phyloP scores from a whole-genome alignment of 2,888 invertebrate species.

The Girardia tigrina region DNA sequence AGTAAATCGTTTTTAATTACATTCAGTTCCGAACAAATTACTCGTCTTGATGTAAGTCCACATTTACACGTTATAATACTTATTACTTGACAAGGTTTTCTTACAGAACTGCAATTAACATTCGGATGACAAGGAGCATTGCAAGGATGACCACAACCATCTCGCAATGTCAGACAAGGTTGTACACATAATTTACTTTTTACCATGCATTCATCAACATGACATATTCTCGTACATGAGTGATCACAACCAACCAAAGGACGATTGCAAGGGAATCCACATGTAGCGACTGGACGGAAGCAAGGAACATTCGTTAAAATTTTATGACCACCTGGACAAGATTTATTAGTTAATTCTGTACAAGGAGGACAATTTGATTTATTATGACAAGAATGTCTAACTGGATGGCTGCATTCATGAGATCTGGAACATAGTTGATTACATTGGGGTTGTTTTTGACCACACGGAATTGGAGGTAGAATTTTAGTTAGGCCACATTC shows the following conservation, averaged over 20 bases:
- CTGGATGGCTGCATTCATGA: constrained; percentile 68
- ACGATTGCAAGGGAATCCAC: constrained; percentile 72
- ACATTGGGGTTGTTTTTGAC: constrained; percentile 71
- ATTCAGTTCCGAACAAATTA: not conserved
- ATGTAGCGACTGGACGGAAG: constrained; percentile 70
- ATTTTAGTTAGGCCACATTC: constrained; percentile 73
- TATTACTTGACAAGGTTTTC: not conserved
- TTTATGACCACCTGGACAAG: constrained; percentile 62
- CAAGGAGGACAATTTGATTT: constrained; percentile 66
- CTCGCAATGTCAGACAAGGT: constrained; percentile 61
- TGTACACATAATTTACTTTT: constrained; percentile 59
- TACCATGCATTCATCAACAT: constrained; percentile 55
- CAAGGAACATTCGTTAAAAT: constrained; percentile 75
- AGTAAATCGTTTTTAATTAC: not conserved
- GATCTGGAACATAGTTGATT: constrained; percentile 61
- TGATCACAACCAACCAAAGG: constrained; percentile 69
- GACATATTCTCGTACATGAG: constrained; percentile 67
- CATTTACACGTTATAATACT: not conserved
- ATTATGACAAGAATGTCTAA: constrained; percentile 70
- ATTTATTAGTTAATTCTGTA: constrained; percentile 68
- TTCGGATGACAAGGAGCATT: constrained; percentile 44
- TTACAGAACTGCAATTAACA: not conserved
- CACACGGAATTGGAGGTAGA: constrained; percentile 81
- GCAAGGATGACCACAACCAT: constrained; percentile 71
- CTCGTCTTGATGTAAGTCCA: not conserved